These are phyloP conservation scores for Temnothorax curvispinosus DNA, from an alignment of 1,140 invertebrate species.

Conservation along the genomic window DNA sequence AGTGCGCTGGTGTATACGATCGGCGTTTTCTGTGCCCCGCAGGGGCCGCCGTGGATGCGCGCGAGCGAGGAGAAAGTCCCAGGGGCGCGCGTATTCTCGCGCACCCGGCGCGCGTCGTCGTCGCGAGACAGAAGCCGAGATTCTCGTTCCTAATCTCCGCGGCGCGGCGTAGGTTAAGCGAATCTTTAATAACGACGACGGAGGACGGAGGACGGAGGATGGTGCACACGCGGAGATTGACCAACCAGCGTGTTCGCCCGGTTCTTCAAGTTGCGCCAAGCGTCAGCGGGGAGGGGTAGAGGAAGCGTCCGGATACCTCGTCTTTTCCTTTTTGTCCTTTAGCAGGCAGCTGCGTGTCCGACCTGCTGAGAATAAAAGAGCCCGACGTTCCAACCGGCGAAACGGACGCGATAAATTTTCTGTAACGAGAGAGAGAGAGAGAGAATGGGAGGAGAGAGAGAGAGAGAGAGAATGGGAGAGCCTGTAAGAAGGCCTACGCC, in stretches of 20 bases:
- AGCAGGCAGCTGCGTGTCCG: background rate
- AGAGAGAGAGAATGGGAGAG: background rate
- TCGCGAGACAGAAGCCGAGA: background rate
- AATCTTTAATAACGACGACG: background rate
- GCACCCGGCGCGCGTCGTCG: background rate
- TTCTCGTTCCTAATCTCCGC: conserved; percentile 5
- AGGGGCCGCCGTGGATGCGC: background rate
- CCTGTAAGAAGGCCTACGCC: background rate
- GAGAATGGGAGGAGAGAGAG: background rate
- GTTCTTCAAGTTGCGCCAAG: background rate
- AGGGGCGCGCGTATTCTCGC: conserved; percentile 20
- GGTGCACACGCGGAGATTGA: background rate
- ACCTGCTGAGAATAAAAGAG: conserved; percentile 18
- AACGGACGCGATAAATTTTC: conserved; percentile 8
- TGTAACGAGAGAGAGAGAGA: background rate
- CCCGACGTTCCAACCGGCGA: background rate
- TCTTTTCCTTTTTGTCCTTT: conserved; percentile 26
- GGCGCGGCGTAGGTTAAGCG: background rate
- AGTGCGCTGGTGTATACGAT: too few relatives aligned
- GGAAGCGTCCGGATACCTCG: background rate
- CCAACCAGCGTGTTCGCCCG: background rate
- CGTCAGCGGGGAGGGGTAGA: background rate
- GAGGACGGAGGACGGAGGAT: background rate
- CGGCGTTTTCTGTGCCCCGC: background rate
- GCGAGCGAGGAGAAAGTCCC: conserved; percentile 41